phyloP scores from a whole-genome alignment of 2,113 vertebrate species.

The Hucho hucho region DNA sequence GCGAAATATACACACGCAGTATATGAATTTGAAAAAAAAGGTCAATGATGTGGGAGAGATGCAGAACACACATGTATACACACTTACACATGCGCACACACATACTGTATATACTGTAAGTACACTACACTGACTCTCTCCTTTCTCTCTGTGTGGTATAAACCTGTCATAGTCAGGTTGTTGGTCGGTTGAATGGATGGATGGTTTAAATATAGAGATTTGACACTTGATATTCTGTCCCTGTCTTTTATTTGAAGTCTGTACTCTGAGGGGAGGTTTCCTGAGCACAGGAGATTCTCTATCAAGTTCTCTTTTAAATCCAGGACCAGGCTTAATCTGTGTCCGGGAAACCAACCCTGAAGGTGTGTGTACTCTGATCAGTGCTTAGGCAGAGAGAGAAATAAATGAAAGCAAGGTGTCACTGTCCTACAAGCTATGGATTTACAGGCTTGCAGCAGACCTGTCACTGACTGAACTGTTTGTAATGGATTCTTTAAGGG shows the following conservation, averaged over 20 bases:
- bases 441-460: no score
- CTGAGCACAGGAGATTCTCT: no score
- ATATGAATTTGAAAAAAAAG: not conserved
- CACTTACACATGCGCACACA: not conserved
- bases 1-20: conserved; percentile 30
- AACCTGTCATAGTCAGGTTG: conserved; percentile 4
- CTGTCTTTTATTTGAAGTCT: conserved; percentile 14
- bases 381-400: not conserved
- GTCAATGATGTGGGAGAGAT: conserved; percentile 20
- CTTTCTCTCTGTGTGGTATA: conserved; percentile 15
- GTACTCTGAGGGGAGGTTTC: not conserved
- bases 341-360: no score
- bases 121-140: conserved; percentile 24
- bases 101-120: conserved; percentile 34
- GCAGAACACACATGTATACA: conserved; percentile 10
- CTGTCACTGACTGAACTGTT: no score
- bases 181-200: conserved; percentile 16
- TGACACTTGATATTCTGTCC: conserved; percentile 16
- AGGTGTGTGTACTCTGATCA: not conserved
- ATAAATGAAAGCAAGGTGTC: not conserved
- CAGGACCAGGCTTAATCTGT: no score
- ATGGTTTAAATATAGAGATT: conserved; percentile 32
- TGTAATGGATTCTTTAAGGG: no score
- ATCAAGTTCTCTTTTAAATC: no score
- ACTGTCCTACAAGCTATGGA: not conserved